Base-by-base conservation (phyloP, 2,797 vertebrate genomes). In the Sebastes dallii region DNA sequence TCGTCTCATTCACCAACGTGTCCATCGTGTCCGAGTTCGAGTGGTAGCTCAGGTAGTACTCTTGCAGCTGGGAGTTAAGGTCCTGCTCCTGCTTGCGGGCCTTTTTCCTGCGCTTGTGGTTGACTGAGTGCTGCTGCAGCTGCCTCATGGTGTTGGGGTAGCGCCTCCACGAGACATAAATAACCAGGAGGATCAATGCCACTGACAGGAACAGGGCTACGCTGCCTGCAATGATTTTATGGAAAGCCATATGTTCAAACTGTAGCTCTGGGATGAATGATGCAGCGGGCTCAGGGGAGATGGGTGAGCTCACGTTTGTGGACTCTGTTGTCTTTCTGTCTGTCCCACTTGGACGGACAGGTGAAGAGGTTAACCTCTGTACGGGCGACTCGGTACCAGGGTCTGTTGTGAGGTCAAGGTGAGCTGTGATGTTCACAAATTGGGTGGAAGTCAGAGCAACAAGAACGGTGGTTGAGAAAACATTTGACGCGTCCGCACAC, bases 21-120 rank as follows among this genome's bases (percentile, higher is more conserved):
- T 98, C 97, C 96, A 98, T 96, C 80, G 97, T 96, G 92, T 99
- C 98, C 32, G 97, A 97, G 95, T 98, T 98, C 74, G 97, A 97
- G 75, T 98, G 97, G 92, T 98, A 99, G 96, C 97, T 98, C 95
- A 99, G 97, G 80, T 99, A 99, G 94, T 99, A 99, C 95, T 99
- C 98, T 95, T 99, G 98, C 91, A 99, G 95, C 88, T 98, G 98
- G 78, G 98, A 97, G 95, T 96, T 98, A 83, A 99, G 96, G 93
- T 98, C 97, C 92, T 96, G 97, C 88, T 99, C 97, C 59, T 95
- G 93, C 84, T 94, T 97, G 54, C 92, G 93, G 73, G 94, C 94
- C 95, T 98, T 98, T 98, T 98, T 99, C 95, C 97, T 94, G 82
- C 97, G 96, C 91, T 97, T 97, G 88, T 97, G 98, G 95, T 97